Evolutionary conservation across 2,797 vertebrate species (phyloP), one percentile per base, ranked within the genome.

Genomic region (Pseudochaenichthys georgianus): DNA sequence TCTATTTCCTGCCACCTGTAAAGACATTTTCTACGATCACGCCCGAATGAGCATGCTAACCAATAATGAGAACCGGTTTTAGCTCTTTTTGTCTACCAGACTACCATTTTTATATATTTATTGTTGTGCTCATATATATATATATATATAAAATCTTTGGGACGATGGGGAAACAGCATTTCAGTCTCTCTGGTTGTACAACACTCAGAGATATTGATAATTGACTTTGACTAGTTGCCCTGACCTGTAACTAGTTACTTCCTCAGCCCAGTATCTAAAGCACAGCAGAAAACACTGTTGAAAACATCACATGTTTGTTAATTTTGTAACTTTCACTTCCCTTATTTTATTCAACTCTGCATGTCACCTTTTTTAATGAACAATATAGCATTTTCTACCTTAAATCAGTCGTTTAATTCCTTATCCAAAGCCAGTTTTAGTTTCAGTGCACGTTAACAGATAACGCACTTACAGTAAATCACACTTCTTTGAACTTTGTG

Each of bases 341-440:
- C 23, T 11, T 8, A 11, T 31, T 23, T 42, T 3, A 9, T 38
- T 57, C 28, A 51, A 21, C 12, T 42, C 8, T 1, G 3, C 43
- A 21, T 23, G 55, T 23, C 43, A 23, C 8, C 31, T 42, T 23
- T 53, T 38, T 19, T 5, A 12, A 15, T 23, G 7, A 41, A 31
- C 46, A 53, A 28, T 9, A 15, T 16, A 13, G n/a, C 34, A 10
- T 38, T 46, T 46, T 41, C 2, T n/a, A 16, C 16, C 2, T 41
- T 4, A 23, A 58, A 10, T 51, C 8, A 16, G 7, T 19, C 1
- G 1, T 7, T 34, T 11, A 2, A 13, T 45, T 47, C 4, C 4
- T 15, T n/a, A 3, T 21, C 6, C n/a, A 38, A 21, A 65, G n/a
- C 43, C 3, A n/a, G 43, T 83, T 80, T 83, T 41, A 23, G 11